Conservation (phyloP, 2,888 invertebrate species). For the Diplolepis rosae region DNA sequence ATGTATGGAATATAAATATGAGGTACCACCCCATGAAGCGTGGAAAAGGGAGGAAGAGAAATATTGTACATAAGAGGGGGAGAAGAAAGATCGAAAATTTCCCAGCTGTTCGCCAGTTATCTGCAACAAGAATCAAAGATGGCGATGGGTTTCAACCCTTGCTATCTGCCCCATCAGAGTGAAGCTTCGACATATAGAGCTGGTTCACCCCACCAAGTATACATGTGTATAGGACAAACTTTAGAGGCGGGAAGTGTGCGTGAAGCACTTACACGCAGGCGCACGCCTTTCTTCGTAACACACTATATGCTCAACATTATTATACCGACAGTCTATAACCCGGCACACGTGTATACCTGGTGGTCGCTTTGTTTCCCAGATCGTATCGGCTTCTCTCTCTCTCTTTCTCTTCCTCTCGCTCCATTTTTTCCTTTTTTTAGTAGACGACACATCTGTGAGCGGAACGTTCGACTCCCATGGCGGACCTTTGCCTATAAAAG, state of each 20-base stretch:
- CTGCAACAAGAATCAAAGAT: conserved; percentile 66
- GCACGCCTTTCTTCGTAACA: conserved; percentile 45
- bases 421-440: conserved; percentile 26
- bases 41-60: conserved; percentile 24
- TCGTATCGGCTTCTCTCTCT: conserved; percentile 56
- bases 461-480: conserved; percentile 56
- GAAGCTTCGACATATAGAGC: conserved; percentile 16
- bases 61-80: neutral
- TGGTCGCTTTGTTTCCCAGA: conserved; percentile 64
- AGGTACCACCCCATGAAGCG: conserved; percentile 5
- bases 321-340: conserved; percentile 45
- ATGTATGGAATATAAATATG: no score
- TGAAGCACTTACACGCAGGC: conserved; percentile 42
- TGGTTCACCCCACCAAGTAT: conserved; percentile 43
- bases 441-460: conserved; percentile 64
- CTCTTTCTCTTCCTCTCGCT: conserved; percentile 42
- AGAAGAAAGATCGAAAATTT: conserved; percentile 58
- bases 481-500: conserved; percentile 47
- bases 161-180: conserved; percentile 65
- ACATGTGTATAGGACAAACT: conserved; percentile 38
- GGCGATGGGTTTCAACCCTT: conserved; percentile 71
- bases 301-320: conserved; percentile 52
- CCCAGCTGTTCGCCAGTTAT: conserved; percentile 70
- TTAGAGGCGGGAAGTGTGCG: conserved; percentile 25
- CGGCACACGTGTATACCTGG: conserved; percentile 56